phyloP scores from a whole-genome alignment of 1,140 invertebrate genomes.

The Orius laevigatus region DNA sequence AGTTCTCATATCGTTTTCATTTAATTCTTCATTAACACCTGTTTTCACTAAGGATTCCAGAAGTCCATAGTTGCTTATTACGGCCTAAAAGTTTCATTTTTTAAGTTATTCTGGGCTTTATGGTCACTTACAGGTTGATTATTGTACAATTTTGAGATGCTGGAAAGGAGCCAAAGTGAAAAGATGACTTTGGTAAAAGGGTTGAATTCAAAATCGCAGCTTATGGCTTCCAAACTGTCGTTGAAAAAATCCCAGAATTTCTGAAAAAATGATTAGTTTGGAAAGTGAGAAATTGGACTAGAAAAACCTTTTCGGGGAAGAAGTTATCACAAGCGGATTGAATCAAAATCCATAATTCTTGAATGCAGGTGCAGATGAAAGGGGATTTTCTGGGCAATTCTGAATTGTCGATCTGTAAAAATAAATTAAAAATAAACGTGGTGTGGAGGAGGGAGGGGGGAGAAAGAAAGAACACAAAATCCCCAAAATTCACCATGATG shows the following conservation, averaged over 20 bases:
- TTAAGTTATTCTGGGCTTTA: no score
- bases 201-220: slow-evolving; percentile 13
- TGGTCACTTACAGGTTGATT: slow-evolving; percentile 4
- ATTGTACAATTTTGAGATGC: neutral
- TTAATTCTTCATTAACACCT: slow-evolving; percentile 26
- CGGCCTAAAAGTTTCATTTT: slow-evolving; percentile 7
- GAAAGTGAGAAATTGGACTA: slow-evolving; percentile 25
- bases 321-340: no score
- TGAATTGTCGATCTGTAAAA: no score
- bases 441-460: no score
- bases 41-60: slow-evolving; percentile 28
- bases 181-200: slow-evolving; percentile 6
- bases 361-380: slow-evolving; percentile 29
- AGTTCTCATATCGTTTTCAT: slow-evolving; percentile 27
- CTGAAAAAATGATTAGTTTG: slow-evolving; percentile 17
- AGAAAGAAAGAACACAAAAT: no score
- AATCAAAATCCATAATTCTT: slow-evolving; percentile 30
- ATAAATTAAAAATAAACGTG: no score
- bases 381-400: slow-evolving; percentile 23
- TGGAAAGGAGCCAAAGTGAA: slow-evolving; percentile 10
- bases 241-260: slow-evolving; percentile 29
- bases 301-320: no score
- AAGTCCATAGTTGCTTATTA: slow-evolving; percentile 16
- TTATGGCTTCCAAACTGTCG: slow-evolving; percentile 22
- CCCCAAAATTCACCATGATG: no score